Evolutionary conservation across 2,113 vertebrate species (phyloP), one percentile per base, ranked within the genome.

Genomic region (Passerina amoena): DNA sequence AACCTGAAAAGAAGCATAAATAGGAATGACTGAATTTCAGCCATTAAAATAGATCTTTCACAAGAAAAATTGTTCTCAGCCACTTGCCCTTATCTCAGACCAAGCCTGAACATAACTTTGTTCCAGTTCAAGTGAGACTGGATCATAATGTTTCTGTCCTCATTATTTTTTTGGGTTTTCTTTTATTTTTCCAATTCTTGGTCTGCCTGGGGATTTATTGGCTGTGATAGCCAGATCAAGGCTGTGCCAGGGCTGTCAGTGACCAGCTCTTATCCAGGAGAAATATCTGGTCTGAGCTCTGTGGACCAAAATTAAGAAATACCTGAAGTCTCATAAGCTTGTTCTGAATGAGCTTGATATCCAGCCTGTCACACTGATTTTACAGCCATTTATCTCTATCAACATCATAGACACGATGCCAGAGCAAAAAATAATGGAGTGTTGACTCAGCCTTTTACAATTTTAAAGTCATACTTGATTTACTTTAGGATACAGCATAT

Each of bases 51-150:
- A 79, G 60, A 48, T 5, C 17, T 65, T 82, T 83, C 50, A 42
- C 6, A 63, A 68, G 69, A 93, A 59, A 94, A 88, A 56, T 5
- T 65, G 24, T 79, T 56, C 54, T 81, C 82, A 90, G 56, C 18
- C 59, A 51, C 14, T 94, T 93, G 79, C 60, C 94, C 61, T 92
- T 80, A 63, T 88, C 76, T 90, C 82, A 92, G 82, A 71, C 79
- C 82, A 92, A 90, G 31, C 15, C 64, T 45, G 72, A 51, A 53
- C 24, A 70, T 33, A 56, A 91, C 72, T 87, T 90, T 73, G 6
- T 88, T 81, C 63, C 23, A 25, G 28, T 63, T 95, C 37, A 77
- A 54, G 38, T 61, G 40, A 56, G 33, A 69, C 33, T 63, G 54
- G 31, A 17, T 95, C 86, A 65, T 86, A 82, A 70, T 35, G 27